Evolutionary conservation across 2,888 invertebrate genomes (phyloP), one percentile per base, ranked within the genome.

Genomic region (Steromphala cineraria): DNA sequence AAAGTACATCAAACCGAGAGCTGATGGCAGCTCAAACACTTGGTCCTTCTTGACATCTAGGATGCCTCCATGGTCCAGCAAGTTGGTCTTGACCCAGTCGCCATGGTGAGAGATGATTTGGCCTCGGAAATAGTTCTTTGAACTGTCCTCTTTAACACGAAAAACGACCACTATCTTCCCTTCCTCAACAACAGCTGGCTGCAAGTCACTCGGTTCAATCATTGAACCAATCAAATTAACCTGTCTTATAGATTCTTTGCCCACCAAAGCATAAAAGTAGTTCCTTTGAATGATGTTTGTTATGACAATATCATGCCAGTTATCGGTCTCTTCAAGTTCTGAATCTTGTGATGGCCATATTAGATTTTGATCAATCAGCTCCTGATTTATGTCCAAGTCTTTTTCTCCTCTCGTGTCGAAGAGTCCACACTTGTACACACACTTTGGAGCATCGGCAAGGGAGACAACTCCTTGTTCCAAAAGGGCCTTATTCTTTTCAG

Each of bases 181-280:
- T 78, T 75, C 36, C 10, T 21, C 8, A 56, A 67, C 40, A 52
- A 40, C 19, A 31, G 79, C 40, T 77, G 53, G 40, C n/a, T 79
- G 13, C 1, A 81, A 76, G 67, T 81, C 52, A 53, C 75, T 79
- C 53, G 28, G 28, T 55, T 83, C 83, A 19, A 87, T 71, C 8
- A 81, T 53, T 40, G 78, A 56, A 75, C 87, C 84, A 28, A 89
- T 80, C 13, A 80, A 67, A 15, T 79, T 78, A 13, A 85, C 86
- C 19, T 78, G 83, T 76, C 83, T 67, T n/a, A 88, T 85, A 19
- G 80, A 82, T 3, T 84, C 80, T 62, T 86, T 85, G 36, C 87
- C 87, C 24, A 88, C 76, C 52, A 86, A 87, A 10, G 86, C 86
- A 86, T 87, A 88, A 79, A 89, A 88, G 28, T 85, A 83, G 19